phyloP scores from a whole-genome alignment of 2,113 vertebrate genomes.

The Gadus chalcogrammus region DNA sequence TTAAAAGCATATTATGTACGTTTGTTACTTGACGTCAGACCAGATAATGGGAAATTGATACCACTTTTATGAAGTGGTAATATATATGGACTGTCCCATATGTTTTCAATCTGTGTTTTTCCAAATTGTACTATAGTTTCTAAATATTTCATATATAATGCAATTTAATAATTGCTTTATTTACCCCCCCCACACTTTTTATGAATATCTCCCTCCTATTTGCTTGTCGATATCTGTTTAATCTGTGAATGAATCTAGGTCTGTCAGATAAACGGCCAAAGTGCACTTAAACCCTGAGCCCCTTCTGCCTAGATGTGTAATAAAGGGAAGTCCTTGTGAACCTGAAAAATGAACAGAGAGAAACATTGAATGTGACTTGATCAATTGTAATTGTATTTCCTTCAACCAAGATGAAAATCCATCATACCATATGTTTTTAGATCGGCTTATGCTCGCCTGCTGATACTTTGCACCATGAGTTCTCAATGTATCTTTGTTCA shows the following conservation, averaged over 20 bases:
- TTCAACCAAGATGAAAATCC: no score
- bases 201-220: no score
- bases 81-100: background rate
- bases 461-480: no score
- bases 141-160: background rate
- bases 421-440: no score
- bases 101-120: background rate
- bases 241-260: background rate
- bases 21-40: no score
- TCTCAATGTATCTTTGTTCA: no score
- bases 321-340: constrained; percentile 3
- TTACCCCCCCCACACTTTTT: no score
- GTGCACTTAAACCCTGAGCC: constrained; percentile 32
- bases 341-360: background rate
- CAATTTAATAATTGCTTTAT: background rate
- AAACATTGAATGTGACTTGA: background rate
- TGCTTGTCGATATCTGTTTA: background rate
- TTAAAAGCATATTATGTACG: no score
- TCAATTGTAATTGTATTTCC: no score
- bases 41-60: background rate
- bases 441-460: no score
- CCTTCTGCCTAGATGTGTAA: background rate
- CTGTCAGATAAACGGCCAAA: constrained; percentile 12
- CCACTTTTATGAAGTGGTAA: background rate
- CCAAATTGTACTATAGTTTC: background rate